Conservation (phyloP, 2,113 vertebrate genomes). For the Oxyura jamaicensis region DNA sequence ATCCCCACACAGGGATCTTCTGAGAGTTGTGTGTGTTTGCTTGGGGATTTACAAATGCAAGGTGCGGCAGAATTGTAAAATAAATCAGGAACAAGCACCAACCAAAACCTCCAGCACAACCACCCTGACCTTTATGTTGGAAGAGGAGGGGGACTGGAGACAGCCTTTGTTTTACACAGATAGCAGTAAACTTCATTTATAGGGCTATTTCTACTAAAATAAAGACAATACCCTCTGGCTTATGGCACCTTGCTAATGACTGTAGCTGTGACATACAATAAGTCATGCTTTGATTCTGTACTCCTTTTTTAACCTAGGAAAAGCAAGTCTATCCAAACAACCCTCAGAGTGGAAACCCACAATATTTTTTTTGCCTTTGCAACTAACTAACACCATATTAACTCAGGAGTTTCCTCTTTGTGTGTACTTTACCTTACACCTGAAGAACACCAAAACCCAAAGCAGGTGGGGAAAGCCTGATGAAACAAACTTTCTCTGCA, state of each 20-base stretch:
- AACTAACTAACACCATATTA: not conserved
- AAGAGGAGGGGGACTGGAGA: not conserved
- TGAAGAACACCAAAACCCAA: not conserved
- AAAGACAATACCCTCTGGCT: not conserved
- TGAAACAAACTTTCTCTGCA: not conserved
- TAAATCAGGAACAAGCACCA: not conserved
- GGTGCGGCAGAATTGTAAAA: not conserved
- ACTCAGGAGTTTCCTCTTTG: not conserved
- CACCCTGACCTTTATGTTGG: not conserved
- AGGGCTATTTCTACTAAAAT: not conserved
- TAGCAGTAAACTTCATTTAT: not conserved
- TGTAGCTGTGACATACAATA: not conserved
- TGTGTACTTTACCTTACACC: not conserved
- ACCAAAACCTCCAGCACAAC: not conserved
- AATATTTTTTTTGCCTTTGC: not conserved
- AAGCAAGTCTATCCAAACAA: not conserved
- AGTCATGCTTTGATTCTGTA: not conserved
- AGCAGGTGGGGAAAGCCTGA: not conserved
- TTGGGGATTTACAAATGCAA: not conserved
- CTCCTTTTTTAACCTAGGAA: not conserved
- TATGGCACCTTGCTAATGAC: not conserved
- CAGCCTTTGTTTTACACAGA: not conserved
- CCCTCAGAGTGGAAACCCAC: not conserved
- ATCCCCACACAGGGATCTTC: not conserved
- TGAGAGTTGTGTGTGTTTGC: not conserved